Evolutionary conservation across 1,140 invertebrate species (phyloP), one percentile per base, ranked within the genome.

Genomic region (Zaprionus ornatus): DNA sequence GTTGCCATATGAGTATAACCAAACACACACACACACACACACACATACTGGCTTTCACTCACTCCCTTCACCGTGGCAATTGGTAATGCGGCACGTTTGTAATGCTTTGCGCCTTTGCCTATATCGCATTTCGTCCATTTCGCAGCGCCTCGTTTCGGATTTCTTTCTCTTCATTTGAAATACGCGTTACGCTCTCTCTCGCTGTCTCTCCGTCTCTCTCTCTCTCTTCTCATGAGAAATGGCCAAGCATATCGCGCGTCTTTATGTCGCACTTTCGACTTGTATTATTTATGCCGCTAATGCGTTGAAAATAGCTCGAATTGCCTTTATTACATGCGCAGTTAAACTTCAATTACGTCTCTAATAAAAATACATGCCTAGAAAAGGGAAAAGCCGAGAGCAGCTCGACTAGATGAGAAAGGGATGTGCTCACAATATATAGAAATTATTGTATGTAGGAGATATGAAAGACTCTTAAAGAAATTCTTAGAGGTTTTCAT

Each of bases 261-360:
- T 74, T 81, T 68, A 76, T 85, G 80, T 83, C 80, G 69, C 84
- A 80, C 77, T 78, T 81, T 85, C 70, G 74, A 60, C 74, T 54
- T 67, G 59, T 83, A 81, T 85, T 91, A 91, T 91, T 91, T 91
- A 91, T 91, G 83, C 62, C 73, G 77, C 77, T 91, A 91, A 91
- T 91, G 83, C 83, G 84, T 83, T 88, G 83, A 90, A 91, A 91
- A 91, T 91, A 90, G 87, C 88, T 83, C 62, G 82, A 91, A 91
- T 91, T 83, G 87, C 79, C 79, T 91, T 91, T 91, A 91, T 91
- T 91, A 91, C 81, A 91, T 86, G 87, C 83, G 87, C 88, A 84
- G 88, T 91, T 91, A 91, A 91, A 91, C 88, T 88, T 87, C 88
- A 91, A 91, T 91, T 91, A 91, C 65, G 72, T 32, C 65, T 69